A percentile compares a stretch with the other conserved stretches of the same genome.
Conservation (phyloP, 2,113 vertebrate genomes). For the Cromileptes altivelis region DNA sequence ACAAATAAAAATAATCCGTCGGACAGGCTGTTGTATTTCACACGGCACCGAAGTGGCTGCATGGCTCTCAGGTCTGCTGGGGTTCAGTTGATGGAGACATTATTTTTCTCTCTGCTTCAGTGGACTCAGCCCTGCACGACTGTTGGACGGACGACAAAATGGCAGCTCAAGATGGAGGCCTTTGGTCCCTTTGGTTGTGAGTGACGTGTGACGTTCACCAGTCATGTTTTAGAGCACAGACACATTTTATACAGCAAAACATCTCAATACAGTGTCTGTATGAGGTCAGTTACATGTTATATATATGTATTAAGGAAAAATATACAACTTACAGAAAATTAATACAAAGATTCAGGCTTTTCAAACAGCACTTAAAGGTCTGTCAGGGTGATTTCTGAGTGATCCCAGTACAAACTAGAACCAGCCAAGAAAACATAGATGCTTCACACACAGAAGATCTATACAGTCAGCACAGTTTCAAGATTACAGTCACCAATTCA, state of each 20-base stretch:
- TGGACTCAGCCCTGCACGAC: background rate
- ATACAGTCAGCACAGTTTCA: no score
- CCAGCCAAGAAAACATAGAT: no score
- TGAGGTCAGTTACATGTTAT: no score
- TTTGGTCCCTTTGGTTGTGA: background rate
- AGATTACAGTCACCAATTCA: no score
- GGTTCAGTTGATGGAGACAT: background rate
- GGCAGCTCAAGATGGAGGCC: background rate
- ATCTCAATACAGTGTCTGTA: no score
- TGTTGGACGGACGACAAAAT: background rate
- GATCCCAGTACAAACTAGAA: no score
- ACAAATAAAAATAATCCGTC: conserved; percentile 13
- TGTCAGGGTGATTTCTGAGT: no score
- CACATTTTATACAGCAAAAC: background rate
- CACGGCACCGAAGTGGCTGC: background rate
- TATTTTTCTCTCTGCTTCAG: conserved; percentile 7
- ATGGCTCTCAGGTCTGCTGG: background rate
- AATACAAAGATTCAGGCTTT: no score
- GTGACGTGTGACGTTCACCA: background rate
- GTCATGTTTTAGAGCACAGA: background rate
- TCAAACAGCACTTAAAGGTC: no score
- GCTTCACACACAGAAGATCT: no score
- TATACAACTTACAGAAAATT: no score
- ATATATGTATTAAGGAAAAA: no score
- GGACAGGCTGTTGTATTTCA: background rate